These are phyloP conservation scores for Misgurnus anguillicaudatus DNA, from an alignment of 2,113 vertebrate genomes.

Conservation along the genomic window DNA sequence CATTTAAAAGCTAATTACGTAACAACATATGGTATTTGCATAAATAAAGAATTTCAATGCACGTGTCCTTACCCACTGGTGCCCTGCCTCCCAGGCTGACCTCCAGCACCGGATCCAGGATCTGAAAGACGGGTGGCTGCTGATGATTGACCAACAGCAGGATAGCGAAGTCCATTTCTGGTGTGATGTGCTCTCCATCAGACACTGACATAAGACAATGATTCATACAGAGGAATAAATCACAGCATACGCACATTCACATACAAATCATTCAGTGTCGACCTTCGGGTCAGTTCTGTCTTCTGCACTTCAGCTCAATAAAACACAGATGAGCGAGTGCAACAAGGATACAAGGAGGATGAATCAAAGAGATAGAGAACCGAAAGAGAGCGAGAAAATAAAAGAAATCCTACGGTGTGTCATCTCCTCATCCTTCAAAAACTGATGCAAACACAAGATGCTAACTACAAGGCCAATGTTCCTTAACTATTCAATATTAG, in stretches of 20 bases:
- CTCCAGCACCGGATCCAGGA: conserved; percentile 82
- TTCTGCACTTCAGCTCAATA: conserved; percentile 21
- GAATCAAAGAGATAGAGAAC: neutral
- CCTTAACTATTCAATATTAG: neutral
- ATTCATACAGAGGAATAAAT: conserved; percentile 26
- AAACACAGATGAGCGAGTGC: conserved; percentile 25
- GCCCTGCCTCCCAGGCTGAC: conserved; percentile 83
- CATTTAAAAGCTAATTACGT: too few species aligned
- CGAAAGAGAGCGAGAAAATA: neutral
- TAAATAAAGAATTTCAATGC: neutral
- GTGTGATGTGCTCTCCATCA: conserved; percentile 83
- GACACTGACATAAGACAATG: conserved; percentile 77
- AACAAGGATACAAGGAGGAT: neutral
- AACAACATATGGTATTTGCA: too few species aligned
- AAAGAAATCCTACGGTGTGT: neutral
- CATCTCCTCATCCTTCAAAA: neutral
- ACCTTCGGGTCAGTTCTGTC: conserved; percentile 8
- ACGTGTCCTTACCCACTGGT: conserved; percentile 79
- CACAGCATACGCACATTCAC: conserved; percentile 16
- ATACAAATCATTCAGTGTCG: neutral
- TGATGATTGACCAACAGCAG: conserved; percentile 80
- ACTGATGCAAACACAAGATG: neutral
- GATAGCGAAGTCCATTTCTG: conserved; percentile 87
- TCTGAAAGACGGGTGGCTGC: conserved; percentile 83
- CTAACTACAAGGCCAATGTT: neutral